phyloP scores from a whole-genome alignment of 2,113 vertebrate genomes.

The Cairina moschata region DNA sequence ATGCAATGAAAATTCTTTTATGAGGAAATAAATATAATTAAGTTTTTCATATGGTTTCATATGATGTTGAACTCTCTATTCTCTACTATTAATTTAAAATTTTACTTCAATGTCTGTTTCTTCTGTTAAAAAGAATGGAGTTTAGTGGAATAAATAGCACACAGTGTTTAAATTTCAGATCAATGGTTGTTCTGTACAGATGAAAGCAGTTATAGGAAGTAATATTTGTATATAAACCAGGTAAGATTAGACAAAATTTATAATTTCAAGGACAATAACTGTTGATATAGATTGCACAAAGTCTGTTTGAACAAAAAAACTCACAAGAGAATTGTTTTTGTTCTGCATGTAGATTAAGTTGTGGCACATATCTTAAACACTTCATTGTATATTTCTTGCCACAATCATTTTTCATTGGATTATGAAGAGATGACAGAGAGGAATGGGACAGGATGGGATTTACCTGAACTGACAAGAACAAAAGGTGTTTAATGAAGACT shows the following conservation, averaged over 20 bases:
- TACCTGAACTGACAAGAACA: conserved; percentile 68
- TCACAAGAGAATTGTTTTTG: not conserved
- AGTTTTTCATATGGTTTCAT: not conserved
- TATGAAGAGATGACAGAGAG: conserved; percentile 23
- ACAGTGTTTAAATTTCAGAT: not conserved
- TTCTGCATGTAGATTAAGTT: not conserved
- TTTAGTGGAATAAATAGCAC: not conserved
- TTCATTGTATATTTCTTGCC: not conserved
- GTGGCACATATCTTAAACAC: not conserved
- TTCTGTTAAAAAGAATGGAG: not conserved
- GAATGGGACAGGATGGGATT: conserved; percentile 35
- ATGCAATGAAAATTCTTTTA: not conserved
- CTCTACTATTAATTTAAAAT: not conserved
- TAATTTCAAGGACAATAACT: not conserved
- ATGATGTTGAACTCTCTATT: not conserved
- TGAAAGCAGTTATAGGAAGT: not conserved
- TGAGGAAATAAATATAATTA: not conserved
- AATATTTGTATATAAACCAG: not conserved
- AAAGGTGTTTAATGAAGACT: conserved; percentile 73
- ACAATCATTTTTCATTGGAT: conserved; percentile 14
- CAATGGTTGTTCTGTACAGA: not conserved
- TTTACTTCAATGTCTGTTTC: not conserved
- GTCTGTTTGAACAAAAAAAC: not conserved
- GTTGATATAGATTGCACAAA: not conserved
- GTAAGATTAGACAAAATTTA: not conserved